These are phyloP conservation scores for Bufo bufo DNA, from an alignment of 2,113 vertebrate genomes.

Conservation along the genomic window DNA sequence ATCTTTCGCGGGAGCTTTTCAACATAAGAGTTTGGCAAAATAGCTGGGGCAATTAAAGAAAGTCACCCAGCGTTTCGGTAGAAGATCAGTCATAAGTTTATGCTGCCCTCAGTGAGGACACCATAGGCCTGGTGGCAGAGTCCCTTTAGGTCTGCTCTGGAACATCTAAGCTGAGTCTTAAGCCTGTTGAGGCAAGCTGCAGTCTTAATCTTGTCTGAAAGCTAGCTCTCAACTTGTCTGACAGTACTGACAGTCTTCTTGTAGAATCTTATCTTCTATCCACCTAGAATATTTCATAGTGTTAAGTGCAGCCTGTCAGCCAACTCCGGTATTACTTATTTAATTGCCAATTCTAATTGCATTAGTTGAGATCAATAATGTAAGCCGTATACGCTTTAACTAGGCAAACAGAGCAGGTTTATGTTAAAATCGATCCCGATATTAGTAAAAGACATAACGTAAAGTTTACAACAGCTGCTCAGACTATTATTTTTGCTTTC, in stretches of 20 bases:
- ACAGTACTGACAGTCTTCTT: background rate
- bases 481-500: background rate
- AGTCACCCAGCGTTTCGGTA: too few relatives aligned
- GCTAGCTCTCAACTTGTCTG: slow-evolving; percentile 9
- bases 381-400: background rate
- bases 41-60: too few relatives aligned
- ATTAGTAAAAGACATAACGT: background rate
- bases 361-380: slow-evolving; percentile 25
- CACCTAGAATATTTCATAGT: slow-evolving; percentile 26
- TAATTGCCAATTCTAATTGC: slow-evolving; percentile 39
- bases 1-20: too few relatives aligned
- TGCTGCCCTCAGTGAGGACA: too few relatives aligned
- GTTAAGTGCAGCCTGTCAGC: slow-evolving; percentile 34
- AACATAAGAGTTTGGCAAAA: too few relatives aligned
- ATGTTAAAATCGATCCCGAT: slow-evolving; percentile 26
- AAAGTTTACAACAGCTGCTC: background rate
- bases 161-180: slow-evolving; percentile 15
- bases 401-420: slow-evolving; percentile 8
- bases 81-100: too few relatives aligned
- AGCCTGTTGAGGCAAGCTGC: slow-evolving; percentile 19
- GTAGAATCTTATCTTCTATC: slow-evolving; percentile 3
- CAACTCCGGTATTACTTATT: slow-evolving; percentile 4
- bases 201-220: slow-evolving; percentile 26
- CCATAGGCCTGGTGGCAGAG: background rate
- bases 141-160: background rate